phyloP scores from a whole-genome alignment of 1,140 invertebrate genomes.

The Drosophila saltans region DNA sequence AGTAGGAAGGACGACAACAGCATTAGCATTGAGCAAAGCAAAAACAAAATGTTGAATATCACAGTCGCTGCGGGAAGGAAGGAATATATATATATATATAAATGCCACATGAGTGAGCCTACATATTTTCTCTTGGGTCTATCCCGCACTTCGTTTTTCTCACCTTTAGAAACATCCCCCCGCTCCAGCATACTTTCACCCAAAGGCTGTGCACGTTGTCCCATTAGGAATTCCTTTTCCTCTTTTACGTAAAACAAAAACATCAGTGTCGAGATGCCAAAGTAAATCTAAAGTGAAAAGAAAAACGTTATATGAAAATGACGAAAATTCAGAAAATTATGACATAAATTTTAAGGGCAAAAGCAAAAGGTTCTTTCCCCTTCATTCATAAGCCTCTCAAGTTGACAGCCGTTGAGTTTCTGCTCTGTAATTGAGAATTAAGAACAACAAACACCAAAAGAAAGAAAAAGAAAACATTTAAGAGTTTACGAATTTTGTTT shows the following conservation, averaged over 20 bases:
- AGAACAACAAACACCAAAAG: background rate
- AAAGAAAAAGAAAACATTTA: background rate
- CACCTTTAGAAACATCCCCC: slow-evolving; percentile 72
- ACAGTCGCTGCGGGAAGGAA: slow-evolving; percentile 65
- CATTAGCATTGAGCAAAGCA: slow-evolving; percentile 74
- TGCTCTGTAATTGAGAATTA: background rate
- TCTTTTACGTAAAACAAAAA: slow-evolving; percentile 66
- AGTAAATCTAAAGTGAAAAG: slow-evolving; percentile 56
- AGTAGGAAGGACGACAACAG: slow-evolving; percentile 63
- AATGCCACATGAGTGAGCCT: slow-evolving; percentile 50
- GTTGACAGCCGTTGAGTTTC: background rate
- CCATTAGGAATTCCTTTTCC: slow-evolving; percentile 72
- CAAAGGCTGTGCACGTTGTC: slow-evolving; percentile 47
- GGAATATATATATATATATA: slow-evolving; percentile 16
- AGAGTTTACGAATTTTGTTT: background rate
- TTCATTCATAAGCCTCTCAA: slow-evolving; percentile 6
- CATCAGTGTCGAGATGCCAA: slow-evolving; percentile 72
- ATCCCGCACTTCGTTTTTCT: slow-evolving; percentile 15
- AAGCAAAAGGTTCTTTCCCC: background rate
- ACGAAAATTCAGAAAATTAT: slow-evolving; percentile 13
- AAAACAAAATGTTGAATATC: slow-evolving; percentile 79
- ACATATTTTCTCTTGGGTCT: background rate
- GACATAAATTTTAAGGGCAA: slow-evolving; percentile 1
- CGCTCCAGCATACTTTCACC: slow-evolving; percentile 71
- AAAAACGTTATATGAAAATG: slow-evolving; percentile 3